A percentile compares a stretch with the other conserved stretches of the same genome.
Conservation (phyloP, 23 tunicate genomes). For the Diplosoma virens region DNA sequence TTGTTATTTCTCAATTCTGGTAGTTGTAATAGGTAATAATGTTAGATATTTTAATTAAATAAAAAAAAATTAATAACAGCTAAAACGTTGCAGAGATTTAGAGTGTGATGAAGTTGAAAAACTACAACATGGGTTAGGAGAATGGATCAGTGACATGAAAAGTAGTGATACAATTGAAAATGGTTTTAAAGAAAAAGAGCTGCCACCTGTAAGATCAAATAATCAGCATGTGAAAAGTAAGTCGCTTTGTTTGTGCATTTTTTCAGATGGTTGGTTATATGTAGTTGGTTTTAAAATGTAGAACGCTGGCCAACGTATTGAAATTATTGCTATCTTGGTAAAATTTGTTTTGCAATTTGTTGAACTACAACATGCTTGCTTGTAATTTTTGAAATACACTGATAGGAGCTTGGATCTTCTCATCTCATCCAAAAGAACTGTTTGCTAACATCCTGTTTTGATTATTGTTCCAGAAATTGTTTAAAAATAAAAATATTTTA, state of each 20-base stretch:
- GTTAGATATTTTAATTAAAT: not conserved
- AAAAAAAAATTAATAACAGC: not conserved
- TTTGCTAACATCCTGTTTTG: too few relatives aligned
- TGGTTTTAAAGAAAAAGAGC: slow-evolving; percentile 4
- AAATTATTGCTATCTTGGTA: not conserved
- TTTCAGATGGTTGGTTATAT: not conserved
- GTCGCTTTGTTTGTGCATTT: not conserved
- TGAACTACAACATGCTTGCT: too few relatives aligned
- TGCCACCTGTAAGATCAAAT: slow-evolving; percentile 45
- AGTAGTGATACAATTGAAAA: slow-evolving; percentile 5
- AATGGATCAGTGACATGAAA: slow-evolving; percentile 37
- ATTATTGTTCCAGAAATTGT: too few relatives aligned
- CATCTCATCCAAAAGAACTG: too few relatives aligned
- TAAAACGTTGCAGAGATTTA: slow-evolving; percentile 34
- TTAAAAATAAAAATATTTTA: too few relatives aligned
- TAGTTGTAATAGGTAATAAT: too few relatives aligned
- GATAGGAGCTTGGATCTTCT: too few relatives aligned
- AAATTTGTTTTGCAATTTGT: too few relatives aligned
- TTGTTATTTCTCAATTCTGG: too few relatives aligned
- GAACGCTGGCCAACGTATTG: not conserved
- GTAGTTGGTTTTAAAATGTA: not conserved
- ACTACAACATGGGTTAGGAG: slow-evolving; percentile 32
- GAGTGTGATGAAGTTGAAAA: slow-evolving; percentile 22
- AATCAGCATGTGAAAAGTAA: slow-evolving; percentile 20
- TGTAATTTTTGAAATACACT: too few relatives aligned